These are phyloP conservation scores for Drosophila prostipennis DNA, from an alignment of 2,888 invertebrate species.

Conservation along the genomic window DNA sequence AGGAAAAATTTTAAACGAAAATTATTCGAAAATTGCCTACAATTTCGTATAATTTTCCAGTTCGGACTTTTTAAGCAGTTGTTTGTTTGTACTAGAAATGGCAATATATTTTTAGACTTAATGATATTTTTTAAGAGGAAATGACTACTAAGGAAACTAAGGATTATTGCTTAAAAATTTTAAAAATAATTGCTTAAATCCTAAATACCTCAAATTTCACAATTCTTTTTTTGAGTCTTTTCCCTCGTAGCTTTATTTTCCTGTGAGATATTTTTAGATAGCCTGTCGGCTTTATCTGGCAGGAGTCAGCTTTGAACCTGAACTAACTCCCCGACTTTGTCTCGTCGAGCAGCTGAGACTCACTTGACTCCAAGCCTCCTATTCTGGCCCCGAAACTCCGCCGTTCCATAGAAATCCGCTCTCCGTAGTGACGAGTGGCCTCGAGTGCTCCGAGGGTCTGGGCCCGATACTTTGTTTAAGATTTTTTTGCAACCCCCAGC, in stretches of 20 bases:
- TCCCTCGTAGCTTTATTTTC: neutral
- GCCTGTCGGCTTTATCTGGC: slow-evolving; percentile 11
- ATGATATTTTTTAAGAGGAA: too few species aligned
- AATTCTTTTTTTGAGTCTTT: too few species aligned
- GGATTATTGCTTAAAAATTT: too few species aligned
- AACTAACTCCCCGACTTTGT: slow-evolving; percentile 69
- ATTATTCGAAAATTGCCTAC: slow-evolving; percentile 12
- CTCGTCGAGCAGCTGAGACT: slow-evolving; percentile 52
- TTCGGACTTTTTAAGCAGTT: neutral
- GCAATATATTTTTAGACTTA: too few species aligned
- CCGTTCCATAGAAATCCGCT: slow-evolving; percentile 15
- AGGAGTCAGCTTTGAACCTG: slow-evolving; percentile 63
- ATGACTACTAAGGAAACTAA: too few species aligned
- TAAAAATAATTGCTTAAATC: too few species aligned
- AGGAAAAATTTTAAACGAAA: neutral
- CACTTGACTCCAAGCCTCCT: slow-evolving; percentile 60
- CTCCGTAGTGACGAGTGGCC: slow-evolving; percentile 56
- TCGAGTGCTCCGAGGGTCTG: slow-evolving; percentile 59
- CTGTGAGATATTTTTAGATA: slow-evolving; percentile 1
- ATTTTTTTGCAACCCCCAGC: slow-evolving; percentile 63
- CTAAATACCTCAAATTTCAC: too few species aligned
- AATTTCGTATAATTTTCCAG: neutral
- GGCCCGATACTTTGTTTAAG: slow-evolving; percentile 77
- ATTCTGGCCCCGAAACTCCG: slow-evolving; percentile 38
- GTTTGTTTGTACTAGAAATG: too few species aligned